Percentiles rank a stretch among this genome's conserved stretches.
phyloP scores from a whole-genome alignment of 2,797 vertebrate species.

The Phaenicophaeus curvirostris region DNA sequence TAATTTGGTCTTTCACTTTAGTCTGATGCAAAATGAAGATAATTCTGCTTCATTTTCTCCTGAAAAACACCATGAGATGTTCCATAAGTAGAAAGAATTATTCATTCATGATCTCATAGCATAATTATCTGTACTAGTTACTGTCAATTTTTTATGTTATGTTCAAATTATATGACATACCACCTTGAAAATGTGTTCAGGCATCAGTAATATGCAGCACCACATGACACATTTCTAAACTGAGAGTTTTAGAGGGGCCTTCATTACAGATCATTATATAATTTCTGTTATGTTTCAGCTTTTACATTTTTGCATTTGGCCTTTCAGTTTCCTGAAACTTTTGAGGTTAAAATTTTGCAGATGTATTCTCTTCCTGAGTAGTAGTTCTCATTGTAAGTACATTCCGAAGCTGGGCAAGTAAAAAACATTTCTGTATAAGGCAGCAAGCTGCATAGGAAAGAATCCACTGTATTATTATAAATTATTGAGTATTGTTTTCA shows the following conservation, averaged over 20 bases:
- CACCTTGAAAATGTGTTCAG: constrained; percentile 22
- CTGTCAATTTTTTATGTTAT: constrained; percentile 38
- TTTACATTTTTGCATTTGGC: neutral
- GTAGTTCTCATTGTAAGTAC: neutral
- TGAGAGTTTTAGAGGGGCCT: neutral
- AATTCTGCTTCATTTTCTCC: constrained; percentile 3
- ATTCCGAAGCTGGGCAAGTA: neutral
- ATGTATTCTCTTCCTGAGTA: neutral
- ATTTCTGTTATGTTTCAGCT: neutral
- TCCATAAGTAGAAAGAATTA: constrained; percentile 48
- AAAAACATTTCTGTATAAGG: neutral
- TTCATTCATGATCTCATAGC: constrained; percentile 35
- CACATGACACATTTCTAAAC: neutral
- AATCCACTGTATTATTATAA: neutral
- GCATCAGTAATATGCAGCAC: neutral
- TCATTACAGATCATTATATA: neutral
- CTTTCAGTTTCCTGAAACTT: neutral
- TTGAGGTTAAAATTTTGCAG: neutral
- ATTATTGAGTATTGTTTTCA: neutral
- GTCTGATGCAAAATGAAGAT: neutral
- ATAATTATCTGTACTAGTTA: constrained; percentile 22
- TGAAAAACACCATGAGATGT: neutral
- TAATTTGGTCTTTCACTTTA: neutral
- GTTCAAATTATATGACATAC: constrained; percentile 28
- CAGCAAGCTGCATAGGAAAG: neutral